phyloP scores from a whole-genome alignment of 2,797 vertebrate species.

The Paguma larvata region DNA sequence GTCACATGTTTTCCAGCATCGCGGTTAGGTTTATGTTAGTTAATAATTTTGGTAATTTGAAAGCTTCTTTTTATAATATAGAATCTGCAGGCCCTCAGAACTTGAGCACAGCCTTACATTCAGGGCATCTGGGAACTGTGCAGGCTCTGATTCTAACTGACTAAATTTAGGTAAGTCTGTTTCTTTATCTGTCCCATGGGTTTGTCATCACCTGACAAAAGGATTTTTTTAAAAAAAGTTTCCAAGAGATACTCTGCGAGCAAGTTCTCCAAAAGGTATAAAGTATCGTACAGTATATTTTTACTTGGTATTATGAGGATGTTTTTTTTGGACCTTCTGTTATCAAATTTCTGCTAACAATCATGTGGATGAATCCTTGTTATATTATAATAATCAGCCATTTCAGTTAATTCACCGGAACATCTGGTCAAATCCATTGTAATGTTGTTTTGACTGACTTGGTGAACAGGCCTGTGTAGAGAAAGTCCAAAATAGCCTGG shows the following conservation, averaged over 20 bases:
- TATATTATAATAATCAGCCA: slow-evolving; percentile 35
- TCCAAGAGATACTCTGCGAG: slow-evolving; percentile 55
- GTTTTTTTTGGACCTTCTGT: not conserved
- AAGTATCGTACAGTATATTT: not conserved
- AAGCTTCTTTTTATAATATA: not conserved
- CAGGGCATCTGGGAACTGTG: not conserved
- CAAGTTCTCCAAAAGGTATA: slow-evolving; percentile 37
- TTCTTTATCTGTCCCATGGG: not conserved
- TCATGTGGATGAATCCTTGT: slow-evolving; percentile 25
- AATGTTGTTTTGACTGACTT: slow-evolving; percentile 61
- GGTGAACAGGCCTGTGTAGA: slow-evolving; percentile 17
- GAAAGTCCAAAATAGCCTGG: slow-evolving; percentile 65
- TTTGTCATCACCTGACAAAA: slow-evolving; percentile 57
- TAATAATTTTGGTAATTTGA: not conserved
- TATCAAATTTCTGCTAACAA: slow-evolving; percentile 48
- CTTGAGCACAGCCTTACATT: not conserved
- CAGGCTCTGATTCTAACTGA: not conserved
- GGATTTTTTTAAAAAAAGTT: slow-evolving; percentile 55
- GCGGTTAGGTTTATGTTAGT: not conserved
- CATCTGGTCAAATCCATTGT: slow-evolving; percentile 50
- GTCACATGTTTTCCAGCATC: not conserved
- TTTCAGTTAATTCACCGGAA: slow-evolving; percentile 57
- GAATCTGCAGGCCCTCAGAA: not conserved
- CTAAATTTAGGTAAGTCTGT: slow-evolving; percentile 5
- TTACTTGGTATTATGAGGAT: not conserved